Conservation (phyloP, 1,140 invertebrate species). For the Harpegnathos saltator region DNA sequence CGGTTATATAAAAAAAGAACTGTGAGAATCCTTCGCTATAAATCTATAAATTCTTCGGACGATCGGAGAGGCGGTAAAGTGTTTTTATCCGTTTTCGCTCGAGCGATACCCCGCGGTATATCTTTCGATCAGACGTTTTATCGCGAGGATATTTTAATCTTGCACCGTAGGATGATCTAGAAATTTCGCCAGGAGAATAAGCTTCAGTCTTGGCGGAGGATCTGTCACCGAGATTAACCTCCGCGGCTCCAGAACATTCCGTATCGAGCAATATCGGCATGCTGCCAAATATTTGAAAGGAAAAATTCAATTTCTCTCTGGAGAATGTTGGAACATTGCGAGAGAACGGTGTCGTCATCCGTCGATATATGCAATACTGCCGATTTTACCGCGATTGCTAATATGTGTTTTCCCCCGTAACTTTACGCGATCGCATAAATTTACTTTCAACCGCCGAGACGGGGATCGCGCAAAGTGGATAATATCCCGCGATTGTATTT, state of each 20-base stretch:
- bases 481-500: slow-evolving; percentile 7
- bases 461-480: background rate
- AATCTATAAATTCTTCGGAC: too few relatives aligned
- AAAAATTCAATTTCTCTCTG: slow-evolving; percentile 44
- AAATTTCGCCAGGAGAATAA: background rate
- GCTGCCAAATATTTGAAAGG: slow-evolving; percentile 35
- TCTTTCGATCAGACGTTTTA: background rate
- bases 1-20: too few relatives aligned
- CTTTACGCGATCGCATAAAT: slow-evolving; percentile 18
- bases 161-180: background rate
- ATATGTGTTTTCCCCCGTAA: background rate
- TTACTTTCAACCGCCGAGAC: background rate
- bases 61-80: too few relatives aligned
- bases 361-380: slow-evolving; percentile 26
- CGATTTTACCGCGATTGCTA: slow-evolving; percentile 1
- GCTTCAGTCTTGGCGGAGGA: slow-evolving; percentile 1
- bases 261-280: slow-evolving; percentile 6
- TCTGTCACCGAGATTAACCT: slow-evolving; percentile 36
- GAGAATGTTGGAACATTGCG: slow-evolving; percentile 40
- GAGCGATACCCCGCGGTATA: too few relatives aligned
- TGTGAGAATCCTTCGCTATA: too few relatives aligned
- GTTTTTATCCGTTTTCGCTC: too few relatives aligned
- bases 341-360: slow-evolving; percentile 17
- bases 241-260: background rate
- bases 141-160: slow-evolving; percentile 12